Percentiles rank a stretch among this genome's conserved stretches.
Evolutionary conservation across 2,888 invertebrate genomes (phyloP).

Genomic region (Abscondita cerata): DNA sequence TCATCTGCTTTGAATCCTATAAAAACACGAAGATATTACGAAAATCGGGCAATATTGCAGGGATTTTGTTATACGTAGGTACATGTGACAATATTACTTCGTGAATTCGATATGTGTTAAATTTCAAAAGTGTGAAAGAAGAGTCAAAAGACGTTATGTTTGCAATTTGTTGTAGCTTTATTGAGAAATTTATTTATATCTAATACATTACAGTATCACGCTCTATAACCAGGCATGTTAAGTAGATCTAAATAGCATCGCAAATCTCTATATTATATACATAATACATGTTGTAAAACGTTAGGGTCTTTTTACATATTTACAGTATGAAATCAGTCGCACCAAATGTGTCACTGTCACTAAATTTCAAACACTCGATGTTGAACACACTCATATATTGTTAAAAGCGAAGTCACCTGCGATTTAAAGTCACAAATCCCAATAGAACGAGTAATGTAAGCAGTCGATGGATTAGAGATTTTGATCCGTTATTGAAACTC

Average conservation of each 20-base stretch:
- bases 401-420: constrained; percentile 32
- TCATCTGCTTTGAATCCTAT: constrained; percentile 49
- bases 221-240: constrained; percentile 31
- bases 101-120: constrained; percentile 48
- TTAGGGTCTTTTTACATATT: constrained; percentile 46
- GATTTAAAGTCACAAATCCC: constrained; percentile 27
- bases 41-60: constrained; percentile 48
- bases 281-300: constrained; percentile 28
- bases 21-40: constrained; percentile 52
- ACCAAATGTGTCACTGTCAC: constrained; percentile 44
- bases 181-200: constrained; percentile 24
- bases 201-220: constrained; percentile 35
- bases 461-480: constrained; percentile 29
- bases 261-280: constrained; percentile 31
- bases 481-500: constrained; percentile 29
- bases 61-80: constrained; percentile 48
- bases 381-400: constrained; percentile 26
- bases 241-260: constrained; percentile 30
- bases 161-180: constrained; percentile 25
- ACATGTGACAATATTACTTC: constrained; percentile 54
- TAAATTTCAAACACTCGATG: constrained; percentile 33
- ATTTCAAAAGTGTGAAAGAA: constrained; percentile 36
- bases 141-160: constrained; percentile 23
- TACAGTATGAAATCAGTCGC: constrained; percentile 50
- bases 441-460: constrained; percentile 23